Evolutionary conservation across 2,113 vertebrate species (phyloP).

Genomic region (Cyanoliseus patagonus): DNA sequence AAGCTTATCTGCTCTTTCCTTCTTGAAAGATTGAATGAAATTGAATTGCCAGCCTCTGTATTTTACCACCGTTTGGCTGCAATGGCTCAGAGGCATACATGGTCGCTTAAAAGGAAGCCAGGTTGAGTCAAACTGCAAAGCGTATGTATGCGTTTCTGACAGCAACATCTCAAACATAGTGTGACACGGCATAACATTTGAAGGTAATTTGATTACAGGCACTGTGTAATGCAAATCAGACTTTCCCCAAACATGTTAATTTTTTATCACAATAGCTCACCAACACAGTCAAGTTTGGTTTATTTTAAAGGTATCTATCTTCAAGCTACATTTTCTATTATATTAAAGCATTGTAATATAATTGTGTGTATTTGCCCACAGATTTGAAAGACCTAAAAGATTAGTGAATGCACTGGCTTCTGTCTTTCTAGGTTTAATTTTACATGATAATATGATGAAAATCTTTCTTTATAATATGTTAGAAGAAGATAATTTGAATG

Average conservation of each 20-base stretch:
- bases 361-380: not conserved
- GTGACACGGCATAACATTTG: conserved; percentile 45
- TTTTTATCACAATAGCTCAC: conserved; percentile 39
- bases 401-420: not conserved
- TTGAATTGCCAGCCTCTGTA: conserved; percentile 63
- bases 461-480: not conserved
- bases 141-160: conserved; percentile 22
- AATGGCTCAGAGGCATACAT: conserved; percentile 48
- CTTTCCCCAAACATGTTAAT: conserved; percentile 33
- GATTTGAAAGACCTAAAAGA: not conserved
- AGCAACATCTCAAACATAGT: conserved; percentile 51
- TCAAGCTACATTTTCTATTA: not conserved
- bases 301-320: conserved; percentile 1
- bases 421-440: conserved; percentile 4
- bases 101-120: conserved; percentile 47
- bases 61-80: conserved; percentile 69
- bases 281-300: not conserved
- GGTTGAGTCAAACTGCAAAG: conserved; percentile 50
- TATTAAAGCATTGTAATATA: not conserved
- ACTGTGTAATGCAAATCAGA: conserved; percentile 62
- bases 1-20: conserved; percentile 70
- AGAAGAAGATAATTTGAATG: not conserved
- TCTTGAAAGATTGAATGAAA: conserved; percentile 72
- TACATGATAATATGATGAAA: not conserved
- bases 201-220: conserved; percentile 68